Percentiles rank a stretch among this genome's conserved stretches.
Evolutionary conservation across 1,140 invertebrate genomes (phyloP).

Genomic region (Rhagoletis pomonella): DNA sequence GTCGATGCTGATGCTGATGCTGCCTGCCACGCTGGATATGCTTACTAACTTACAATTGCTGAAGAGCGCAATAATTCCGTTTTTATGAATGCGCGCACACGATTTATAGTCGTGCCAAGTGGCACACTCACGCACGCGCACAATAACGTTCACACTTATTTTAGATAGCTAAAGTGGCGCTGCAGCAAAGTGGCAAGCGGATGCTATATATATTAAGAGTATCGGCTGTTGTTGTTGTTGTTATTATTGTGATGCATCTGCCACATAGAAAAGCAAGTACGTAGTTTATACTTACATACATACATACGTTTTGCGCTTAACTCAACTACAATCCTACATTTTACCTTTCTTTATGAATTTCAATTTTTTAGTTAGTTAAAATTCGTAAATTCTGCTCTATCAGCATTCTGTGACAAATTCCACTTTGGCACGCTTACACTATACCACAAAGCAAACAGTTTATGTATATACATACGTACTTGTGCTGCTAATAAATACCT

Average conservation of each 20-base stretch:
- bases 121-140: conserved; percentile 9
- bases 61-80: conserved; percentile 46
- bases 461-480: background rate
- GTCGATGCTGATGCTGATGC: conserved; percentile 14
- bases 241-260: background rate
- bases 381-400: conserved; percentile 43
- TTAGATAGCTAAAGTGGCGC: background rate
- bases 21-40: background rate
- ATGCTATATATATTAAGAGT: background rate
- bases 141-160: background rate
- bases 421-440: conserved; percentile 44
- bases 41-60: background rate
- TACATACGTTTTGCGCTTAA: background rate
- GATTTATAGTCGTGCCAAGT: conserved; percentile 47
- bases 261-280: background rate
- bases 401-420: conserved; percentile 23
- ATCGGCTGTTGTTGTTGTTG: background rate
- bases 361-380: conserved; percentile 7
- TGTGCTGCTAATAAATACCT: background rate
- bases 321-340: conserved; percentile 32
- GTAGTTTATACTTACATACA: background rate
- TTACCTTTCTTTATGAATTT: background rate
- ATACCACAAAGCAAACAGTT: background rate
- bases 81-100: conserved; percentile 49
- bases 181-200: background rate